Evolutionary conservation across 2,797 vertebrate species (phyloP).

Genomic region (Mycteria americana): DNA sequence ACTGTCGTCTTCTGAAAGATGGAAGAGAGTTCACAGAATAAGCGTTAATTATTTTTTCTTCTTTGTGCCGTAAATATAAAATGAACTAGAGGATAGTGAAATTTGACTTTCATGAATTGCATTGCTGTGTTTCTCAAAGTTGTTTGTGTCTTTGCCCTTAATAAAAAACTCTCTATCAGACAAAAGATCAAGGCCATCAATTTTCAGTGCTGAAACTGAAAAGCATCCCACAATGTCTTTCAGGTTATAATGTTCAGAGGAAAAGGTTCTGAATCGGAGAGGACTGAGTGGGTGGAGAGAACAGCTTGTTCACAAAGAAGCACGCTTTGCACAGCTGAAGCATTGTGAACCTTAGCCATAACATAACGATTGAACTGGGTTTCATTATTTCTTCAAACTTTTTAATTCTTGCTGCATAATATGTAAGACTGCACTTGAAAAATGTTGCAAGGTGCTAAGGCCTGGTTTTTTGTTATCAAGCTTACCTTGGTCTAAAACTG

Average conservation of each 20-base stretch:
- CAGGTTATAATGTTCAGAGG: slow-evolving; percentile 33
- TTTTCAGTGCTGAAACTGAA: slow-evolving; percentile 45
- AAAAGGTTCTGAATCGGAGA: slow-evolving; percentile 11
- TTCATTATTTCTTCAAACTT: not conserved
- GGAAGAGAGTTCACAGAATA: not conserved
- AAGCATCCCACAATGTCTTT: slow-evolving; percentile 32
- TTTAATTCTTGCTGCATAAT: not conserved
- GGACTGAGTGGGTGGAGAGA: slow-evolving; percentile 40
- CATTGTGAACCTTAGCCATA: not conserved
- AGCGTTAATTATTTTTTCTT: slow-evolving; percentile 1
- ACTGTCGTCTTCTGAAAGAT: not conserved
- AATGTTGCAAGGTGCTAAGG: not conserved
- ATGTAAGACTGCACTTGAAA: not conserved
- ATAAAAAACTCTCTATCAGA: not conserved
- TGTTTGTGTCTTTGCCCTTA: slow-evolving; percentile 9
- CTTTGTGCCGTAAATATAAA: not conserved
- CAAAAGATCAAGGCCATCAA: slow-evolving; percentile 29
- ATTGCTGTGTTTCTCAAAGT: not conserved
- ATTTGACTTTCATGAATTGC: not conserved
- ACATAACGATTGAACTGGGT: not conserved
- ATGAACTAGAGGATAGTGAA: not conserved
- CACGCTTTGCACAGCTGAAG: not conserved
- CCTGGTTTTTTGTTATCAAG: not conserved
- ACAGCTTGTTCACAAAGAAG: slow-evolving; percentile 11
- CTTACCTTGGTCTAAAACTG: not conserved